Conservation (phyloP, 2,888 invertebrate genomes). For the Sarcophaga rosellei region DNA sequence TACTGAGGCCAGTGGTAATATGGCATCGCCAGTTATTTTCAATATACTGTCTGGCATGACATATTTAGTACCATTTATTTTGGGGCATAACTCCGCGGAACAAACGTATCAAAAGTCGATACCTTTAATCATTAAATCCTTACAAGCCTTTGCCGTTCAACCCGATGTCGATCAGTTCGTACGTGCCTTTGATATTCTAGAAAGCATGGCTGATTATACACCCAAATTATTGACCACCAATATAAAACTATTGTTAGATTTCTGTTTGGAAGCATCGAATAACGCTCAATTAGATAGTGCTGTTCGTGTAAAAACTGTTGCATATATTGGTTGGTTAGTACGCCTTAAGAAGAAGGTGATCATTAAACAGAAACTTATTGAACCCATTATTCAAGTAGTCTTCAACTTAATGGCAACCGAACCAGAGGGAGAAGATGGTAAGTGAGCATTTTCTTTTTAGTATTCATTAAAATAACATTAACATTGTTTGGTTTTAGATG, state of each 20-base stretch:
- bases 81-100: slow-evolving; percentile 83
- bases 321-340: slow-evolving; percentile 86
- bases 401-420: slow-evolving; percentile 87
- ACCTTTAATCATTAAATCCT: slow-evolving; percentile 85
- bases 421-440: slow-evolving; percentile 84
- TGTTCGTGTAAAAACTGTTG: slow-evolving; percentile 86
- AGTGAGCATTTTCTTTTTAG: slow-evolving; percentile 74
- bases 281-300: slow-evolving; percentile 83
- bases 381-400: slow-evolving; percentile 86
- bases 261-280: slow-evolving; percentile 85
- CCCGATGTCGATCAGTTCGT: slow-evolving; percentile 82
- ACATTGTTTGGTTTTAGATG: slow-evolving; percentile 74
- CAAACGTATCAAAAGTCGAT: slow-evolving; percentile 84
- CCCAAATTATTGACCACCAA: slow-evolving; percentile 82
- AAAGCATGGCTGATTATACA: slow-evolving; percentile 78
- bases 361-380: slow-evolving; percentile 87
- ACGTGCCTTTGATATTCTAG: slow-evolving; percentile 79
- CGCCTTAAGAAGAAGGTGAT: slow-evolving; percentile 87
- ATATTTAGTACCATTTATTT: slow-evolving; percentile 85
- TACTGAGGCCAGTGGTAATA: slow-evolving; percentile 77
- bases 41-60: slow-evolving; percentile 84
- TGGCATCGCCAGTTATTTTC: slow-evolving; percentile 79
- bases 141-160: slow-evolving; percentile 83
- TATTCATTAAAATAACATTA: too few relatives aligned
- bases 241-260: slow-evolving; percentile 84